phyloP scores from a whole-genome alignment of 2,888 invertebrate species.

The Cistogaster globosa region DNA sequence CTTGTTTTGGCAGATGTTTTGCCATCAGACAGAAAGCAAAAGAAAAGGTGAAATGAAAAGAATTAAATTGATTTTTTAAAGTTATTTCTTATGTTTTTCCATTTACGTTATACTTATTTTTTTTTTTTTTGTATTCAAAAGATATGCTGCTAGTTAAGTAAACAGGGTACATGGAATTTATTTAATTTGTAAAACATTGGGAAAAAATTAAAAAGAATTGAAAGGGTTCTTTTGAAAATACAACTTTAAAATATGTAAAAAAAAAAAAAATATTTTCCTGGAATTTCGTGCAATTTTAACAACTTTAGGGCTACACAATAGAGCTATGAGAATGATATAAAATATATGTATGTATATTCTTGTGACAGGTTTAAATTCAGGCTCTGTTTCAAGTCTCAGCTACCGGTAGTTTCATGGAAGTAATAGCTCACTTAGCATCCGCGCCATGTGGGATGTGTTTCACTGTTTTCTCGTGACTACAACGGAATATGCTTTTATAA shows the following conservation, averaged over 20 bases:
- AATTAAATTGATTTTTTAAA: constrained; percentile 64
- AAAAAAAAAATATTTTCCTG: too few relatives aligned
- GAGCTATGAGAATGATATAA: too few relatives aligned
- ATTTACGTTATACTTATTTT: background rate
- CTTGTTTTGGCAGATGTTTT: constrained; percentile 72
- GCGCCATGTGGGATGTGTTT: too few relatives aligned
- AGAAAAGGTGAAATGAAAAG: constrained; percentile 7
- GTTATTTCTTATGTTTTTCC: constrained; percentile 51
- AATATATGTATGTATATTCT: too few relatives aligned
- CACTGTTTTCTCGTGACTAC: too few relatives aligned
- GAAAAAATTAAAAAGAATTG: background rate
- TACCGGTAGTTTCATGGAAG: too few relatives aligned
- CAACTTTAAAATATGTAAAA: background rate
- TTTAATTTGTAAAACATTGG: constrained; percentile 34
- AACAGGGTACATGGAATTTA: constrained; percentile 2
- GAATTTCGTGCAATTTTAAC: too few relatives aligned
- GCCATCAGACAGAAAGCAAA: constrained; percentile 39
- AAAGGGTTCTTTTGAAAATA: background rate
- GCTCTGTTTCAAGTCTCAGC: too few relatives aligned
- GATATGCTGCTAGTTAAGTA: background rate
- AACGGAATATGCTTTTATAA: too few relatives aligned
- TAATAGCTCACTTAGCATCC: too few relatives aligned
- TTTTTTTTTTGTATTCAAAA: constrained; percentile 6
- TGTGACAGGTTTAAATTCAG: too few relatives aligned
- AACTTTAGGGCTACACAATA: too few relatives aligned